Percentiles rank a stretch among this genome's conserved stretches.
Evolutionary conservation across 2,888 invertebrate genomes (phyloP).

Genomic region (Operophtera brumata): DNA sequence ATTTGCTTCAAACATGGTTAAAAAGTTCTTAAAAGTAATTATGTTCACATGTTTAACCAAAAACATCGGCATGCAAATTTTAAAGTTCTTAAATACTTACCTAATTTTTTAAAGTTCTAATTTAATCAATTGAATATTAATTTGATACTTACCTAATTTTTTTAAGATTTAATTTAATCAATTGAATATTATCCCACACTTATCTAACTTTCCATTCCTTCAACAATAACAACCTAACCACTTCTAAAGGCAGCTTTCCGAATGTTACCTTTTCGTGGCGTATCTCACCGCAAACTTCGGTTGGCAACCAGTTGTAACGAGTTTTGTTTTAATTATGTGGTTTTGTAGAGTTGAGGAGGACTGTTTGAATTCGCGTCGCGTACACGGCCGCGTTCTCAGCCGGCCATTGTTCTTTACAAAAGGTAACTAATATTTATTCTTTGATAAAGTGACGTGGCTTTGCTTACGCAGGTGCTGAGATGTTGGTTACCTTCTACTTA

Average conservation of each 20-base stretch:
- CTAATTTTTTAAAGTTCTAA: too few relatives aligned
- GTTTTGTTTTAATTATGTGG: constrained; percentile 22
- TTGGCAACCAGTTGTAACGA: background rate
- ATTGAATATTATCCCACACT: too few relatives aligned
- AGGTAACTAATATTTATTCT: constrained; percentile 48
- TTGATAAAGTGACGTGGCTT: constrained; percentile 35
- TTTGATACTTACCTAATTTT: too few relatives aligned
- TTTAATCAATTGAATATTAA: too few relatives aligned
- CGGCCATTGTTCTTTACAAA: constrained; percentile 73
- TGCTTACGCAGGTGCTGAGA: constrained; percentile 20
- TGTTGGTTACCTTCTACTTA: background rate
- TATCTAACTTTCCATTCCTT: too few relatives aligned
- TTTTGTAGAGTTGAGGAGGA: constrained; percentile 30
- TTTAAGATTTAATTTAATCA: too few relatives aligned
- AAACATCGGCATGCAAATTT: too few relatives aligned
- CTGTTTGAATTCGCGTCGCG: constrained; percentile 56
- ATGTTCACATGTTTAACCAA: too few relatives aligned
- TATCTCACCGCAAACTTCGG: background rate
- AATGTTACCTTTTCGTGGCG: background rate
- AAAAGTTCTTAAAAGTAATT: too few relatives aligned
- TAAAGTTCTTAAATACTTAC: too few relatives aligned
- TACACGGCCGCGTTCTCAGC: constrained; percentile 71
- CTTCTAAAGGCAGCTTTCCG: background rate
- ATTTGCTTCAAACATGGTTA: too few relatives aligned
- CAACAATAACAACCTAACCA: background rate